phyloP scores from a whole-genome alignment of 30 jellyfish, hydroid and myxozoan genomes.

The Chironex yamaguchii region DNA sequence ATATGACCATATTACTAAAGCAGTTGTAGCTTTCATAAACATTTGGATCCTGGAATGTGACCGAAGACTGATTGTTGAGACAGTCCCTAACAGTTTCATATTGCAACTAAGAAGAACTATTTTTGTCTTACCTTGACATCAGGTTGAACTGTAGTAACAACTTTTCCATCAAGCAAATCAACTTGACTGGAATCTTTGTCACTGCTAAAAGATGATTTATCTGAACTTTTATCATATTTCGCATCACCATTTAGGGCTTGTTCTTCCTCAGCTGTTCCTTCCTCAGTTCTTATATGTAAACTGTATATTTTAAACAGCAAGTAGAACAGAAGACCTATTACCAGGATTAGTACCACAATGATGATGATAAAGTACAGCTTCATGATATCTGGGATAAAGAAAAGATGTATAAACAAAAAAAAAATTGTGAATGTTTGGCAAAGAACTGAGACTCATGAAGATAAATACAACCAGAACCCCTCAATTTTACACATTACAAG shows the following conservation, averaged over 20 bases:
- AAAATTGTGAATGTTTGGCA: too few species aligned
- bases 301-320: constrained; percentile 82
- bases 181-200: neutral
- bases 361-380: constrained; percentile 41
- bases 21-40: too few species aligned
- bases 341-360: constrained; percentile 80
- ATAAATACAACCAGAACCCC: too few species aligned
- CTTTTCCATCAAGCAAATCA: constrained; percentile 52
- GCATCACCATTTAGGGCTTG: constrained; percentile 32
- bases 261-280: constrained; percentile 31
- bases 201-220: neutral
- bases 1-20: too few species aligned
- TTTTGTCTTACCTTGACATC: constrained; percentile 87
- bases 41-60: too few species aligned
- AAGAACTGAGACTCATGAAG: too few species aligned
- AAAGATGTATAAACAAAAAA: too few species aligned
- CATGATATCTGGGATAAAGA: neutral
- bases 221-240: neutral
- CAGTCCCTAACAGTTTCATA: too few species aligned
- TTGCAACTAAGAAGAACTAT: too few species aligned
- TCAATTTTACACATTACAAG: too few species aligned
- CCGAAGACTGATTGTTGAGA: too few species aligned
- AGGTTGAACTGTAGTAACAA: constrained; percentile 82
- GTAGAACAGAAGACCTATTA: constrained; percentile 79
- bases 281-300: constrained; percentile 81